Percentiles rank a stretch among this genome's conserved stretches.
Conservation (phyloP, 2,888 invertebrate species). For the Polydesmus complanatus region DNA sequence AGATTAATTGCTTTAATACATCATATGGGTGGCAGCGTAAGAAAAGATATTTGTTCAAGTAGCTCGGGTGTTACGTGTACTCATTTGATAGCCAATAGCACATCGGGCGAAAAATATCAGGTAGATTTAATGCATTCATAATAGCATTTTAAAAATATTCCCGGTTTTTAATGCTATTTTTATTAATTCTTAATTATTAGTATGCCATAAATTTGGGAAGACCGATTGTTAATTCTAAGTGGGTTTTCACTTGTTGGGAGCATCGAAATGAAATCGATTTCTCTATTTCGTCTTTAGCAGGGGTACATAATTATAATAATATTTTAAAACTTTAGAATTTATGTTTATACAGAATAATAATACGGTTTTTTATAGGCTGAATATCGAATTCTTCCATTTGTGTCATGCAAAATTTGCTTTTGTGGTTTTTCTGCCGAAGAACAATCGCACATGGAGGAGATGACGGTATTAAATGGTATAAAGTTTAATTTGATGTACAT, state of each 20-base stretch:
- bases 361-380: slow-evolving; percentile 27
- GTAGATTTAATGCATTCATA: too few species aligned
- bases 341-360: slow-evolving; percentile 21
- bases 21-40: slow-evolving; percentile 90
- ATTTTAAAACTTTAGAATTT: slow-evolving; percentile 10
- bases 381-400: slow-evolving; percentile 14
- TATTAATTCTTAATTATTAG: slow-evolving; percentile 29
- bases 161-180: background rate
- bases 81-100: slow-evolving; percentile 72
- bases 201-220: slow-evolving; percentile 80
- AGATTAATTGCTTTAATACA: slow-evolving; percentile 77
- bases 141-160: background rate
- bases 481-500: background rate
- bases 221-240: slow-evolving; percentile 72
- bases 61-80: too few species aligned
- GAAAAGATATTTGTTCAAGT: slow-evolving; percentile 73
- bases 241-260: slow-evolving; percentile 82
- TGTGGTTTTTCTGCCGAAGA: slow-evolving; percentile 82
- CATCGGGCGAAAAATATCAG: slow-evolving; percentile 62
- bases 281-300: slow-evolving; percentile 44
- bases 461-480: slow-evolving; percentile 63
- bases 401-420: slow-evolving; percentile 36
- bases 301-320: too few species aligned
- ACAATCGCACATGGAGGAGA: slow-evolving; percentile 79
- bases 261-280: slow-evolving; percentile 47